Base-by-base conservation (phyloP, 2,113 vertebrate species). In the Vimba vimba region DNA sequence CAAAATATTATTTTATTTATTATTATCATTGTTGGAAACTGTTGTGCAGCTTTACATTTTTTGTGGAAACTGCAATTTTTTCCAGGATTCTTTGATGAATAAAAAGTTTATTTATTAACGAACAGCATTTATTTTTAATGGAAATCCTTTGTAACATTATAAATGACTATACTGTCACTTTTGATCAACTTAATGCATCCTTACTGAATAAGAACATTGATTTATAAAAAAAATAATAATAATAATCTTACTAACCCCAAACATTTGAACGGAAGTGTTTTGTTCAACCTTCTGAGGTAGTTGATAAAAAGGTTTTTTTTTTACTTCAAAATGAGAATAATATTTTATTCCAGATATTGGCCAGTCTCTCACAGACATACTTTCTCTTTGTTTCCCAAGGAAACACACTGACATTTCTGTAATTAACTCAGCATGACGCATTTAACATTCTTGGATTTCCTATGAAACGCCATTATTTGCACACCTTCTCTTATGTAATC, bases 391-490 rank as follows among this genome's bases (percentile, higher is more conserved):
- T 74, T 21, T 69, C 55, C 9, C 39, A 88, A 59, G 36, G 59
- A 79, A 84, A 57, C 75, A 6, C 12, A 79, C 68, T 33, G 85
- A 76, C 33, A 82, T 86, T 84, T 84, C 73, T 74, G 60, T 76
- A 82, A 89, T 86, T 81, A 50, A 25, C 69, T 88, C 76, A 57
- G 60, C 47, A 39, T 68, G 59, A 66, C 79, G 13, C 43, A 13
- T 10, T 64, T 77, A 59, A 45, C 36, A 47, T 68, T 85, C 64
- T 80, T 74, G 39, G 30, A 62, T 80, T 57, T 13, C 3, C 52
- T 62, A 47, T 84, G 39, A 52, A 80, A 52, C 84, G 45, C 71
- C 55, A 75, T 50, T 78, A 73, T 15, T 57, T 47, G n/a, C 27
- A 45, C 68, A 45, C 45, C 47, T 69, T 43, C 13, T 69, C 30